A percentile compares a stretch with the other conserved stretches of the same genome.
Evolutionary conservation across 30 jellyfish, hydroid and myxozoan genomes (phyloP).

Genomic region (Cassiopea xamachana): DNA sequence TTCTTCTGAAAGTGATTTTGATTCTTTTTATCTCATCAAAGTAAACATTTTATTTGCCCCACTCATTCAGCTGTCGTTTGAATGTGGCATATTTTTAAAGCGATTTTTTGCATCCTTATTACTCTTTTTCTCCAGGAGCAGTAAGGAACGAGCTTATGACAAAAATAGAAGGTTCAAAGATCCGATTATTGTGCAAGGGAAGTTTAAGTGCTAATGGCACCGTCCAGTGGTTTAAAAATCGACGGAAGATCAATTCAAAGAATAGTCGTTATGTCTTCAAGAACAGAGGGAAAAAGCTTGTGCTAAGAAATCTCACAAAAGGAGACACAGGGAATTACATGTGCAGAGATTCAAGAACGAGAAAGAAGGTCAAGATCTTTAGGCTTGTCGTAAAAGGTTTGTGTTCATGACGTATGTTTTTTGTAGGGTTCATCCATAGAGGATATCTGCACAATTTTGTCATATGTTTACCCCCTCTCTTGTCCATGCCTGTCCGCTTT

Average conservation of each 20-base stretch:
- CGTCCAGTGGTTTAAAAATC: slow-evolving; percentile 33
- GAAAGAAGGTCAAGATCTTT: neutral
- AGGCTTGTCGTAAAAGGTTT: slow-evolving; percentile 52
- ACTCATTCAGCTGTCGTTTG: no score
- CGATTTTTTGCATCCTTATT: neutral
- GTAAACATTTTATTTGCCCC: no score
- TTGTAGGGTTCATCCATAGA: no score
- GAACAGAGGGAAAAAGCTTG: slow-evolving; percentile 23
- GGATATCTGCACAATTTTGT: no score
- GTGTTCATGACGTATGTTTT: neutral
- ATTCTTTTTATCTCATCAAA: no score
- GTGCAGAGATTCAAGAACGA: slow-evolving; percentile 20
- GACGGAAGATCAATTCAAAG: neutral
- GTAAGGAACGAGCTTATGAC: neutral
- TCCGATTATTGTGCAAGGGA: slow-evolving; percentile 1
- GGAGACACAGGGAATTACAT: slow-evolving; percentile 46
- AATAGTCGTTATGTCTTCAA: neutral
- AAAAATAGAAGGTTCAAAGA: slow-evolving; percentile 5
- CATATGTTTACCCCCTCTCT: no score
- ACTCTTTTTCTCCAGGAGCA: neutral
- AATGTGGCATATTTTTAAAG: neutral
- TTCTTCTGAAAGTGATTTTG: no score
- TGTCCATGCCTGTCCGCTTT: no score
- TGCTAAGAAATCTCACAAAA: neutral
- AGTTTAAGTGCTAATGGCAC: neutral